phyloP scores from a whole-genome alignment of 2,888 invertebrate genomes.

The Rhagium mordax region DNA sequence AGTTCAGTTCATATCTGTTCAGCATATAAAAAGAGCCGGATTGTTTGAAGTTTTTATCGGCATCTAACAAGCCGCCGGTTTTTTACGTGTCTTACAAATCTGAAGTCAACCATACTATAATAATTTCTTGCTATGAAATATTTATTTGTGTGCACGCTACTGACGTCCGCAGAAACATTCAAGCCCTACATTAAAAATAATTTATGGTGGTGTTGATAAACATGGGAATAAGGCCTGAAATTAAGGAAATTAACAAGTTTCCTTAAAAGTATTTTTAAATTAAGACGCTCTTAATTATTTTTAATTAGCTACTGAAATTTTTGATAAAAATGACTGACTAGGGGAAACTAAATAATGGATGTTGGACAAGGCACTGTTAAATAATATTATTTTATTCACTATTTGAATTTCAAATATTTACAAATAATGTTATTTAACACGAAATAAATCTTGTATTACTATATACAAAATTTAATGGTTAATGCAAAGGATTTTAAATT shows the following conservation, averaged over 20 bases:
- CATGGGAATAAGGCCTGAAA: constrained; percentile 23
- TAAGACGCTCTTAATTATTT: constrained; percentile 42
- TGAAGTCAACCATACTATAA: no score
- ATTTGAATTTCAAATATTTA: no score
- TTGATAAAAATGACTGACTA: constrained; percentile 21
- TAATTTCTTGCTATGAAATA: not conserved
- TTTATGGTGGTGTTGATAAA: constrained; percentile 42
- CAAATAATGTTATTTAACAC: no score
- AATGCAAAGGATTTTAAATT: no score
- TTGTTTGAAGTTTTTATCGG: no score
- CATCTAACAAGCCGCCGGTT: no score
- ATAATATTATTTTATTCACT: no score
- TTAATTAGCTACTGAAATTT: constrained; percentile 36
- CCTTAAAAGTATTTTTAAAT: constrained; percentile 41
- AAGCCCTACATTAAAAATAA: constrained; percentile 34
- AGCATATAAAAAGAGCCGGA: no score
- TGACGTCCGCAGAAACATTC: constrained; percentile 13
- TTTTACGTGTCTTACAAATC: no score
- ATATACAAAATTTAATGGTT: no score
- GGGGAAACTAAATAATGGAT: not conserved
- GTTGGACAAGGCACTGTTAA: not conserved
- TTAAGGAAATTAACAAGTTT: constrained; percentile 39
- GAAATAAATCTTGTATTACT: no score
- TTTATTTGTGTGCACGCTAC: constrained; percentile 9
- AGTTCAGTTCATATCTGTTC: no score